A percentile compares a stretch with the other conserved stretches of the same genome.
Evolutionary conservation across 2,113 vertebrate genomes (phyloP).

Genomic region (Rhabdomys dilectus): DNA sequence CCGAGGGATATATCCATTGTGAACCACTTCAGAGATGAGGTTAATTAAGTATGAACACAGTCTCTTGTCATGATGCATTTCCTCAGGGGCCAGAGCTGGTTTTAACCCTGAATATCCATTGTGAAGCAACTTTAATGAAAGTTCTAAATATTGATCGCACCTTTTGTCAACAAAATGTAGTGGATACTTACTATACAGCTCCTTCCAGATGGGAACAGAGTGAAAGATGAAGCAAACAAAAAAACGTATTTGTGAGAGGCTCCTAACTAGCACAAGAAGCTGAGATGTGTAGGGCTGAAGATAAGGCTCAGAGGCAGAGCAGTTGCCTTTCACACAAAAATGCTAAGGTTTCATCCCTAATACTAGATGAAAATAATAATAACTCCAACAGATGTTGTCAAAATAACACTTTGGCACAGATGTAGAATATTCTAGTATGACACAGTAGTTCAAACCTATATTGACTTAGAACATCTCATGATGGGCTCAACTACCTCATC

Average conservation of each 20-base stretch:
- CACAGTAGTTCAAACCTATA: neutral
- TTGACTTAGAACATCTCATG: neutral
- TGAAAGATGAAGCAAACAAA: neutral
- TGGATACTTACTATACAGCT: neutral
- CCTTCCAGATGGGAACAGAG: neutral
- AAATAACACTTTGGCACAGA: neutral
- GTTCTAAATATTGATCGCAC: neutral
- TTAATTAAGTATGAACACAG: conserved; percentile 66
- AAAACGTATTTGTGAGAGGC: neutral
- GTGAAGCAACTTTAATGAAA: neutral
- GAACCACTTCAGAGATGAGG: neutral
- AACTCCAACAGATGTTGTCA: neutral
- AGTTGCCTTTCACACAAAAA: neutral
- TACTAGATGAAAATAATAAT: neutral
- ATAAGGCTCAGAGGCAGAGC: neutral
- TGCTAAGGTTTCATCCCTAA: neutral
- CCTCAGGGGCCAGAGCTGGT: neutral
- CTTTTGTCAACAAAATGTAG: conserved; percentile 3
- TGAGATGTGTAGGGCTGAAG: neutral
- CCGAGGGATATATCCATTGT: conserved; percentile 17
- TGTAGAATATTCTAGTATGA: neutral
- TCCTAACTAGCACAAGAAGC: neutral
- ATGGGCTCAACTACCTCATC: neutral
- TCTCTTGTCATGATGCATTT: conserved; percentile 19
- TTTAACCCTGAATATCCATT: conserved; percentile 2